Base-by-base conservation (phyloP, 2,797 vertebrate genomes). In the Pteropus rufus region DNA sequence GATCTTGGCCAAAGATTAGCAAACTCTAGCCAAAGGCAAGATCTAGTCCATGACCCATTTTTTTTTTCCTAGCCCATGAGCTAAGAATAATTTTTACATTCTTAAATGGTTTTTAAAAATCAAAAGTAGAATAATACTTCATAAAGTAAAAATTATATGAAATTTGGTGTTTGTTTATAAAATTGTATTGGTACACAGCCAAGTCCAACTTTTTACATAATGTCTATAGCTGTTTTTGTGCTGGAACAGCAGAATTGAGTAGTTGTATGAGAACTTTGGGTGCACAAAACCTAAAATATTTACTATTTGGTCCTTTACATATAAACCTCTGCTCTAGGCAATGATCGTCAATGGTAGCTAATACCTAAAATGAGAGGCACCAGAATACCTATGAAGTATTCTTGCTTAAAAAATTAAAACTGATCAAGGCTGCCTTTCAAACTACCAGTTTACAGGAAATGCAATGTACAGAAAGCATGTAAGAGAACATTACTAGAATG, bases 131-230 rank as follows among this genome's bases (percentile, higher is more conserved):
- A 36, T 44, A 75, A 54, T n/a, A 82, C 46, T 93, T 83, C 21
- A 34, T 44, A 23, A n/a, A 14, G 56, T 19, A 86, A 85, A 75
- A 72, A 15, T 12, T 49, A 24, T 46, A 46, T 29, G 10, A 95
- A 96, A 92, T 84, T 93, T 15, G 72, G 19, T 69, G 36, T 82
- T 95, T 88, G 34, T 69, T 70, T 77, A 60, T 69, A 92, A 56
- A 69, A 10, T 24, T 72, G 54, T 36, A 44, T 41, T 67, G 10
- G n/a, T 88, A 80, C 21, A 70, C 29, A 76, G 23, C 8, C 31
- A 75, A 39, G 29, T 6, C 49, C 14, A 72, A 64, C 56, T 49
- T 36, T 77, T 60, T 75, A 52, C 5, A 69, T 31, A 92, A 75
- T 49, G 12, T 18, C 10, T 34, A 12, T 58, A 36, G 9, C 3